Conservation (phyloP, 1,140 invertebrate genomes). For the Octopus sinensis region DNA sequence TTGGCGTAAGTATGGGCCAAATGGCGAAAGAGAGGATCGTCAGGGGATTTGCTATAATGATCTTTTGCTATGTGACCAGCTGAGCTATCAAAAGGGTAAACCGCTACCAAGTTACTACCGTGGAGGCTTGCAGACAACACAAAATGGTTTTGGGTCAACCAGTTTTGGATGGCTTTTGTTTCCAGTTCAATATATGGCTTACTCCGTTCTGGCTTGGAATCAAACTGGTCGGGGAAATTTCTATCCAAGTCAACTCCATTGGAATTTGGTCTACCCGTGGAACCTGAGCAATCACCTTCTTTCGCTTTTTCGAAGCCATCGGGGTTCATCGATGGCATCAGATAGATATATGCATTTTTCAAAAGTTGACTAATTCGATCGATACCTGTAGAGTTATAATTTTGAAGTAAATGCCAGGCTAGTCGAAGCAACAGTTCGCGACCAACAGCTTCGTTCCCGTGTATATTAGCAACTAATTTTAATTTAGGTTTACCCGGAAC, state of each 20-base stretch:
- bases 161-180: slow-evolving; percentile 85
- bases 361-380: slow-evolving; percentile 68
- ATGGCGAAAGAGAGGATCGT: slow-evolving; percentile 80
- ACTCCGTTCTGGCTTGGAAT: slow-evolving; percentile 60
- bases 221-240: slow-evolving; percentile 91
- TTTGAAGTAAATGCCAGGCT: slow-evolving; percentile 69
- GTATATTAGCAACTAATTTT: slow-evolving; percentile 84
- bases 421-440: slow-evolving; percentile 76
- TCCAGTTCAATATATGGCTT: slow-evolving; percentile 78
- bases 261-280: slow-evolving; percentile 68
- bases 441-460: slow-evolving; percentile 82
- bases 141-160: slow-evolving; percentile 83
- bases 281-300: not conserved
- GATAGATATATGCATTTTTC: slow-evolving; percentile 78
- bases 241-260: slow-evolving; percentile 86
- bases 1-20: slow-evolving; percentile 73
- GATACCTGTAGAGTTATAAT: slow-evolving; percentile 62
- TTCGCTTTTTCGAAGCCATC: slow-evolving; percentile 66
- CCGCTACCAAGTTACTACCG: slow-evolving; percentile 85
- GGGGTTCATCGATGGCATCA: slow-evolving; percentile 85
- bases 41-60: slow-evolving; percentile 71
- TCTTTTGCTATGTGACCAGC: slow-evolving; percentile 24
- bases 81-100: slow-evolving; percentile 77
- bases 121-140: slow-evolving; percentile 95
- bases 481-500: slow-evolving; percentile 49